Base-by-base conservation (phyloP, 2,888 invertebrate species). In the Lasioglossum lativentre region DNA sequence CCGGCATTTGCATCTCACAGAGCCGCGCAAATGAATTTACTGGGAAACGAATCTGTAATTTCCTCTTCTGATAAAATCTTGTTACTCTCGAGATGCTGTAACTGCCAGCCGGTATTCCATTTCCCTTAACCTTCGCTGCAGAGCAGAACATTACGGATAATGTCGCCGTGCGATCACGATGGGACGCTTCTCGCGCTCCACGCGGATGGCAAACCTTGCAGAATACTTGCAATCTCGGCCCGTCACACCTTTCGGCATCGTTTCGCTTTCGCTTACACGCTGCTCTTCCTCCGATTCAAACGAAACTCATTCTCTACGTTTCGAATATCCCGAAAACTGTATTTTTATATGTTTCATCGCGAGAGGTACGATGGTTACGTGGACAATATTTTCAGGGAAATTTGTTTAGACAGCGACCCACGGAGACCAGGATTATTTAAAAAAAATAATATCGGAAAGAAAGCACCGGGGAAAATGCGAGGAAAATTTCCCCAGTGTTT, bases 61-160 rank as follows among this genome's bases (percentile, higher is more conserved):
- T 72, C 47, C 68, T 59, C 38, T 4, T 12, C 27, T 38, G 52
- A 83, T 19, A 77, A 68, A 10, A 73, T 82, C 45, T 76, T 27
- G 68, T 83, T 82, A 73, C 45, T 68, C 1, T n/a, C n/a, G 56
- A 30, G 75, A 38, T 40, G 23, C 14, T 75, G 38, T 38, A 73
- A 73, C 19, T 42, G 66, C 14, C 38, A 34, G 45, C 23, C 38
- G 59, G 27, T 66, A 72, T 73, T 82, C 76, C 73, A 81, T 82
- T 82, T 83, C 68, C 76, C 23, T 10, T 27, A 42, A 34, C 73
- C 76, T 82, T 75, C 82, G 42, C 8, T 27, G 6, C 16, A 3
- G n/a, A n/a, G 71, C 23, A 8, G 52, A 72, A n/a, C 30, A 34
- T 66, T 66, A 27, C 34, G 30, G 76, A 19, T 56, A 81, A 76